Base-by-base conservation (phyloP, 1,140 invertebrate genomes). In the Drosophila tsacasi region DNA sequence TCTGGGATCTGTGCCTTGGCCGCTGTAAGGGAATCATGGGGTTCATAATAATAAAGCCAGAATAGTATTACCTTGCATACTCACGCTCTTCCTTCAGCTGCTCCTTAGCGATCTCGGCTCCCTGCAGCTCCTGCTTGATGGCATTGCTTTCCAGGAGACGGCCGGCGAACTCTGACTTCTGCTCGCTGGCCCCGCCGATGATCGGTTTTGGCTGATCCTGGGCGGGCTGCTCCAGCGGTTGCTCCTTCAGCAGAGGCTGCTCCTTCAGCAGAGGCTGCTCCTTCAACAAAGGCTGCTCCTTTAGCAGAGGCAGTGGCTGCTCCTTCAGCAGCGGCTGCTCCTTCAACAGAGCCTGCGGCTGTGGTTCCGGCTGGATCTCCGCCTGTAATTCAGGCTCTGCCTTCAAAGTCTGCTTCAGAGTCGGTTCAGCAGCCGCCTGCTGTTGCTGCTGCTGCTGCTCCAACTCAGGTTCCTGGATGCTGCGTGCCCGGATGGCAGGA, bases 401-500 rank as follows among this genome's bases (percentile, higher is more conserved):
- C 40, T 76, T 72, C 32, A 68, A 15, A 3, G 37, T 19, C 25
- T 75, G 69, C 68, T 91, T 83, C 10, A 77, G 52, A 39, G 25
- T 32, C 1, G 52, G 25, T 5, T 73, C 72, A 76, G 60, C 27
- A 57, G 63, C 46, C 47, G 67, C 21, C 72, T 54, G 35, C 8
- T 72, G 32, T 58, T 67, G 50, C 23, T 69, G 66, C 59, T 54
- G 52, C 8, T 55, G 54, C 67, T 64, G 27, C 65, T 77, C 61
- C 19, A 47, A 4, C 17, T 90, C 82, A 6, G 76, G 52, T 23
- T 71, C 67, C 27, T 81, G 66, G 52, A 92, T 74, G 71, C 91
- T 92, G 49, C 91, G 87, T 6, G 91, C 91, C 17, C 90, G 83
- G n/a, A 92, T 91, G 25, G 89, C 72, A 0, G 84, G 67, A 35